phyloP scores from a whole-genome alignment of 2,888 invertebrate genomes.

The Sphaerophoria taeniata region DNA sequence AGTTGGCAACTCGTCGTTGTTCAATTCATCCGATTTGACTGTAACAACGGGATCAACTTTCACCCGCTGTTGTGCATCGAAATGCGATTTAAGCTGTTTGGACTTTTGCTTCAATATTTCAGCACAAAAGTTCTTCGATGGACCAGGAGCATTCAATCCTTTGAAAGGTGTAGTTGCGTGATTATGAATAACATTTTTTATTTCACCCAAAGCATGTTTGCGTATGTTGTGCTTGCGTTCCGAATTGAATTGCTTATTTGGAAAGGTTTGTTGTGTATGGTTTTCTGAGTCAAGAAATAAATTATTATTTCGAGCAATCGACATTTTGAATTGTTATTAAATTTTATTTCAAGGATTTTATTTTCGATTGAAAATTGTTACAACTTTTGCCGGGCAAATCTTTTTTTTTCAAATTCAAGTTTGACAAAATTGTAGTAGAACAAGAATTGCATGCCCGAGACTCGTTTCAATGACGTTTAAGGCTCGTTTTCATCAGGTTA shows the following conservation, averaged over 20 bases:
- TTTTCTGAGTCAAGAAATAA: constrained; percentile 42
- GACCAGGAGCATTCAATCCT: constrained; percentile 32
- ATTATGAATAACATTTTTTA: constrained; percentile 76
- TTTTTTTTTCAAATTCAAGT: constrained; percentile 7
- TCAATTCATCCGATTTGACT: constrained; percentile 11
- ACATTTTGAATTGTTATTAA: constrained; percentile 22
- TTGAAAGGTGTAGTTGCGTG: constrained; percentile 73
- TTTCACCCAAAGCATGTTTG: constrained; percentile 75
- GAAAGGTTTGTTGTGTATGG: constrained; percentile 28
- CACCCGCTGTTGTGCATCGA: constrained; percentile 20
- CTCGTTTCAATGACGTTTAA: background rate
- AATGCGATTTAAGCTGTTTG: constrained; percentile 22
- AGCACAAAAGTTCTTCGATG: constrained; percentile 36
- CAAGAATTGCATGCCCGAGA: background rate
- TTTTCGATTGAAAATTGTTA: background rate
- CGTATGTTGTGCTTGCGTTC: constrained; percentile 63
- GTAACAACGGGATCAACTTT: constrained; percentile 7
- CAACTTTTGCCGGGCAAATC: constrained; percentile 5
- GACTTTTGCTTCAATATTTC: constrained; percentile 42
- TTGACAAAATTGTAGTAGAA: background rate
- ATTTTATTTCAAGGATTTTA: background rate
- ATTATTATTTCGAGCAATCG: constrained; percentile 33
- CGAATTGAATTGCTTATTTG: constrained; percentile 53
- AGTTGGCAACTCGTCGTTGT: constrained; percentile 12
- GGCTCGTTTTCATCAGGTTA: background rate